Base-by-base conservation (phyloP, 1,140 invertebrate species). In the Elymnias hypermnestra region DNA sequence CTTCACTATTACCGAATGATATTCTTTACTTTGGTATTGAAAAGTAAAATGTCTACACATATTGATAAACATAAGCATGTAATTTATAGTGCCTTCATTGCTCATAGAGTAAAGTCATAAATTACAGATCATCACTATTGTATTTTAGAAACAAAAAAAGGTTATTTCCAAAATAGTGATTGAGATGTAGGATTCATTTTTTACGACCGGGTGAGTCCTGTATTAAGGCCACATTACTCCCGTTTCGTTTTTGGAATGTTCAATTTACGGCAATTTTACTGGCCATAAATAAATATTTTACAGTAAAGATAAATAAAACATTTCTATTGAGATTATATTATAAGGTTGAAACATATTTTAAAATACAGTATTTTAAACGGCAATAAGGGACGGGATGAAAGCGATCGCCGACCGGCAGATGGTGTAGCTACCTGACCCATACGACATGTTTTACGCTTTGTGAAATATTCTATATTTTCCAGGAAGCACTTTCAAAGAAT, bases 331-430 rank as follows among this genome's bases (percentile, higher is more conserved):
- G 51, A 45, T 62, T 39, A 62, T 56, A 19, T 58, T 58, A 71
- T 75, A 82, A 71, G 72, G 15, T 65, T 72, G 65, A 73, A 76
- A 48, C 25, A 68, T 67, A 67, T 70, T 70, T 79, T 65, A 70
- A 71, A 71, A 73, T 79, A 74, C 76, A 81, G 74, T 78, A 79
- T 76, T 76, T 83, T 74, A 72, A 73, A 74, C 74, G 57, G 64
- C 69, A 67, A 72, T 73, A 75, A 72, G 64, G 54, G 54, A 56
- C 26, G 8, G 70, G 74, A 81, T 79, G 67, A 83, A 77, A 82
- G 76, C 65, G 75, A 57, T 59, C 67, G 71, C 72, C 74, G 73
- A 52, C 53, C 61, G 72, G 63, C 75, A 78, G 72, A 76, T 75
- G 75, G 63, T 56, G 55, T 55, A 55, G 56, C 70, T 79, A 81